phyloP scores from a whole-genome alignment of 2,113 vertebrate genomes.

The Arizona elegans region DNA sequence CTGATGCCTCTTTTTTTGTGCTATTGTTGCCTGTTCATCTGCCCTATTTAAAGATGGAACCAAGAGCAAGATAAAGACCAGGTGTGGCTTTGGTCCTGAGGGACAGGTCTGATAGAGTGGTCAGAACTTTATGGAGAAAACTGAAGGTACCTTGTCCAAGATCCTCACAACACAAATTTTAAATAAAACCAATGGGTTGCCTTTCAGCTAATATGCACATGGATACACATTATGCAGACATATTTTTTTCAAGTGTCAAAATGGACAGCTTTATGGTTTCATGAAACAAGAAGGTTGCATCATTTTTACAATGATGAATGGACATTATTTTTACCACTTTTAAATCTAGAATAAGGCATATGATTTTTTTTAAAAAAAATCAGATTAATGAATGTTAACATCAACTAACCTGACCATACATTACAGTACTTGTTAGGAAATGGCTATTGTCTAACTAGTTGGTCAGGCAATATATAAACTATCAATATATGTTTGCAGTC shows the following conservation, averaged over 20 bases:
- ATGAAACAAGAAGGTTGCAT: neutral
- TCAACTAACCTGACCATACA: constrained; percentile 8
- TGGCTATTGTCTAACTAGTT: no score
- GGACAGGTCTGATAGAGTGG: neutral
- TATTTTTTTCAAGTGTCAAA: neutral
- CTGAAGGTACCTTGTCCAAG: neutral
- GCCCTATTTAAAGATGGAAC: neutral
- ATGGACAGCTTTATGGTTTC: neutral
- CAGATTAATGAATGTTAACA: constrained; percentile 24
- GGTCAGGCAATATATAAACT: no score
- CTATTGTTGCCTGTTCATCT: neutral
- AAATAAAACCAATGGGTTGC: neutral
- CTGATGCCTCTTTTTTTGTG: neutral
- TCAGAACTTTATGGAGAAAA: neutral
- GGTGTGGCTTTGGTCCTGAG: neutral
- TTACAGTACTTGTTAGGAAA: neutral
- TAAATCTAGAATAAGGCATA: neutral
- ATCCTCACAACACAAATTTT: neutral
- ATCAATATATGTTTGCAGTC: no score
- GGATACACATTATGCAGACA: neutral
- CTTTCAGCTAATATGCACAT: neutral
- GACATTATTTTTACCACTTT: neutral
- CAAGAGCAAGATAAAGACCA: neutral
- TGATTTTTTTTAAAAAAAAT: neutral
- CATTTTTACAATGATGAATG: neutral